Conservation (phyloP, 2,113 vertebrate species). For the Pachypanchax playfairii region DNA sequence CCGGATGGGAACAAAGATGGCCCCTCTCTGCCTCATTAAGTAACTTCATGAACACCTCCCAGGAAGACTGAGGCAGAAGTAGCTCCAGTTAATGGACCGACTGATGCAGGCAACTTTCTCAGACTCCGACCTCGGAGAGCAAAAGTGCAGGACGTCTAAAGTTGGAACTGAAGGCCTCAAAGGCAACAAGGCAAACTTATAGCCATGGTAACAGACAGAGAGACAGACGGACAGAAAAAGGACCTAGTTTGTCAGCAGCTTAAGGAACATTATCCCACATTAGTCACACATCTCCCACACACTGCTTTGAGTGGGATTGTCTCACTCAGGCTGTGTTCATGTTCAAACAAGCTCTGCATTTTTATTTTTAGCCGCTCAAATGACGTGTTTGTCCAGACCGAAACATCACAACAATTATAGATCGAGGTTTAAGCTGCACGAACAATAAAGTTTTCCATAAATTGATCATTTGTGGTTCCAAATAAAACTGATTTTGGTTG, state of each 20-base stretch:
- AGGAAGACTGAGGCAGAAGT: conserved; percentile 47
- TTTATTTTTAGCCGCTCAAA: conserved; percentile 16
- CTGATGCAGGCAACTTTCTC: conserved; percentile 57
- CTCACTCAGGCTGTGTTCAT: conserved; percentile 22
- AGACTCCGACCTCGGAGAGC: conserved; percentile 40
- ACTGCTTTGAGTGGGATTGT: conserved; percentile 25
- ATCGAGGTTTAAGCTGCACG: too few species aligned
- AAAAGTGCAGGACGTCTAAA: conserved; percentile 29
- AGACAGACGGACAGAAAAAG: conserved; percentile 37
- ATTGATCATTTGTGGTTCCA: conserved; percentile 5
- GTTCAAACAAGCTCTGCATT: conserved; percentile 36
- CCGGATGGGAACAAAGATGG: conserved; percentile 71
- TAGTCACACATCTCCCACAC: conserved; percentile 59
- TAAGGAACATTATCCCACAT: conserved; percentile 47
- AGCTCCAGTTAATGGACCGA: conserved; percentile 59
- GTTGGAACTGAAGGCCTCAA: conserved; percentile 27
- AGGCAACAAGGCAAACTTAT: conserved; percentile 26
- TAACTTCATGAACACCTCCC: conserved; percentile 71
- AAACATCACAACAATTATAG: conserved; percentile 5
- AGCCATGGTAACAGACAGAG: conserved; percentile 48
- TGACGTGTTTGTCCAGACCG: conserved; percentile 2
- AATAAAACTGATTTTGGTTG: not conserved
- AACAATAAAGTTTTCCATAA: not conserved
- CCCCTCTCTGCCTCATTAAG: conserved; percentile 78
- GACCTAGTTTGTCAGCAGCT: conserved; percentile 48